Conservation (phyloP, 2,113 vertebrate genomes). For the Chlorocebus sabaeus region DNA sequence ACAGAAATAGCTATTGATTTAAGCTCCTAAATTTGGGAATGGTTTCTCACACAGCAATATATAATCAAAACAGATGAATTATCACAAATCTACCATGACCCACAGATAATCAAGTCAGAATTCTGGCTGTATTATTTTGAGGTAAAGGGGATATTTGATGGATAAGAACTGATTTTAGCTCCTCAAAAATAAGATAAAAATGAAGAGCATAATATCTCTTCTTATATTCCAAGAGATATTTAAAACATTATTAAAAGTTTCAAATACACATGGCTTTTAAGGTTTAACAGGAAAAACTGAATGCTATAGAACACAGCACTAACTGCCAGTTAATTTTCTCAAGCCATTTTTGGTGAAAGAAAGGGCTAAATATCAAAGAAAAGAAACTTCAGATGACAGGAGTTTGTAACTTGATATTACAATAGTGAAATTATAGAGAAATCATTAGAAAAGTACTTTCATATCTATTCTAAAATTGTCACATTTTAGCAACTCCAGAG, state of each 20-base stretch:
- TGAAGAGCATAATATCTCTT: not conserved
- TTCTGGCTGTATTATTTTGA: not conserved
- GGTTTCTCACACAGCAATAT: not conserved
- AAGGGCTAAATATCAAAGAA: slow-evolving; percentile 15
- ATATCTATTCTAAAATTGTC: slow-evolving; percentile 14
- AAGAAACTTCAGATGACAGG: slow-evolving; percentile 19
- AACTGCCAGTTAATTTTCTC: not conserved
- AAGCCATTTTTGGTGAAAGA: not conserved
- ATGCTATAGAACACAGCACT: not conserved
- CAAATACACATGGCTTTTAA: not conserved
- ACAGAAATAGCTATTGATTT: not conserved
- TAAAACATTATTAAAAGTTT: not conserved
- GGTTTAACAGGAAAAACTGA: not conserved
- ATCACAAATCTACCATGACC: not conserved
- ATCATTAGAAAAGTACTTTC: not conserved
- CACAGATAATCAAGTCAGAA: not conserved
- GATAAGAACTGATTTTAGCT: not conserved
- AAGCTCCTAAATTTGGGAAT: not conserved
- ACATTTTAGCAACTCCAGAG: slow-evolving; percentile 44
- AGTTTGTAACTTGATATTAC: slow-evolving; percentile 16
- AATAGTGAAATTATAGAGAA: slow-evolving; percentile 45
- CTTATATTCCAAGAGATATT: not conserved
- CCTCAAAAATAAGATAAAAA: not conserved
- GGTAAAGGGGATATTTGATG: not conserved
- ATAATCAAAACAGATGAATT: not conserved